Evolutionary conservation across 2,888 invertebrate genomes (phyloP), one percentile per base, ranked within the genome.

Genomic region (Macroteleia sp.): DNA sequence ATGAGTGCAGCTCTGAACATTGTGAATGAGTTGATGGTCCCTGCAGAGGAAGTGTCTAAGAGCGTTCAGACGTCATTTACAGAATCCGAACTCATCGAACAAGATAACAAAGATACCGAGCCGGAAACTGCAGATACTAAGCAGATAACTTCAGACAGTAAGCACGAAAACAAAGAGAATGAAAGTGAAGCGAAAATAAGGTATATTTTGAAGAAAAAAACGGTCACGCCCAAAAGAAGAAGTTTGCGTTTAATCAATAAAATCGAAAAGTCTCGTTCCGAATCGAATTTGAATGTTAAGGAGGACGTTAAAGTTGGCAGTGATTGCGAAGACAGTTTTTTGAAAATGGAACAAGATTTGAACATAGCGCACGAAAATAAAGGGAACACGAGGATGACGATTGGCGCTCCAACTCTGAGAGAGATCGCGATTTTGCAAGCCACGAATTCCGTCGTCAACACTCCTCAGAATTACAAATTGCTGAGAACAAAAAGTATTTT

Each of bases 201-300:
- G 19, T 32, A 17, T 3, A 32, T 3, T 17, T 10, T 2, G 2
- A 32, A n/a, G 8, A 19, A 48, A n/a, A 17, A 25, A 3, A 1
- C n/a, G 0, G 5, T n/a, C 5, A 32, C 48, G 5, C 30, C 30
- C 22, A 64, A 64, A 32, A 41, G 64, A 42, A 25, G 64, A 25
- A 64, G 64, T 12, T 54, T 66, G 6, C 66, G 66, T 22, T 36
- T 66, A 34, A 46, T 46, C 12, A 41, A 44, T 19, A 66, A 66
- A 36, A 3, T 64, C 1, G 32, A 44, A 36, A 22, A 10, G 28
- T 54, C 66, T 1, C 1, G n/a, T 3, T 66, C 66, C 3, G 36
- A 42, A 12, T 32, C 41, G 1, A 41, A 20, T 12, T 17, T 64
- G 3, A 32, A 34, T 6, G 14, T 10, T 9, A 20, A 14, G 28